phyloP scores from a whole-genome alignment of 30 jellyfish, hydroid and myxozoan species.

The Pelagia noctiluca region DNA sequence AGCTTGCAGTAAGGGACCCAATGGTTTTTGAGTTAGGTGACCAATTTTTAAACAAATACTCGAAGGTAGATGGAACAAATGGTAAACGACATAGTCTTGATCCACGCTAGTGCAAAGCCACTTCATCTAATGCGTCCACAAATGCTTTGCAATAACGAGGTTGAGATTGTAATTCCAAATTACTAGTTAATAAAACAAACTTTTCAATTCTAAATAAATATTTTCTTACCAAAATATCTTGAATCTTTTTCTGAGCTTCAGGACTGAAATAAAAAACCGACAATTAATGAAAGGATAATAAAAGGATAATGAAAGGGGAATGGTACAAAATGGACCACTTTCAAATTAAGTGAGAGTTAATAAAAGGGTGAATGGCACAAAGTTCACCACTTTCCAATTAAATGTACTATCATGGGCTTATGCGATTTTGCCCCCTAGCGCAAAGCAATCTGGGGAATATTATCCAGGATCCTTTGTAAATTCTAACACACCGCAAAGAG shows the following conservation, averaged over 20 bases:
- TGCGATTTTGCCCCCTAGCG: background rate
- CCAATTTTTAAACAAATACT: no score
- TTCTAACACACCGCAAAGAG: no score
- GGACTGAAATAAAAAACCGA: constrained; percentile 5
- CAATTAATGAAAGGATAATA: background rate
- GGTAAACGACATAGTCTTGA: no score
- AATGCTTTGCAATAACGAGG: no score
- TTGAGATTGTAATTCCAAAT: no score
- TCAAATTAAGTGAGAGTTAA: background rate
- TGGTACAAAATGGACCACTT: background rate
- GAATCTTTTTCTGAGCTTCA: constrained; percentile 61
- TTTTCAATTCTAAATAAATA: background rate
- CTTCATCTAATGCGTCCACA: no score
- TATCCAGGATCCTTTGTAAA: background rate
- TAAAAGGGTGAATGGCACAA: no score
- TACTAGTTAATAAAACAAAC: background rate
- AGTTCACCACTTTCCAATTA: background rate
- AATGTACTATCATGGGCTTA: background rate
- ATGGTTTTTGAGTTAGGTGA: no score
- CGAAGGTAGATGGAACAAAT: no score
- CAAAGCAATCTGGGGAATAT: background rate
- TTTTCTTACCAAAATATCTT: constrained; percentile 50
- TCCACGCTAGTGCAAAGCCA: no score
- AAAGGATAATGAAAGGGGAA: background rate
- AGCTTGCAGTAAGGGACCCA: no score